phyloP scores from a whole-genome alignment of 2,113 vertebrate genomes.

The Chloropsis hardwickii region DNA sequence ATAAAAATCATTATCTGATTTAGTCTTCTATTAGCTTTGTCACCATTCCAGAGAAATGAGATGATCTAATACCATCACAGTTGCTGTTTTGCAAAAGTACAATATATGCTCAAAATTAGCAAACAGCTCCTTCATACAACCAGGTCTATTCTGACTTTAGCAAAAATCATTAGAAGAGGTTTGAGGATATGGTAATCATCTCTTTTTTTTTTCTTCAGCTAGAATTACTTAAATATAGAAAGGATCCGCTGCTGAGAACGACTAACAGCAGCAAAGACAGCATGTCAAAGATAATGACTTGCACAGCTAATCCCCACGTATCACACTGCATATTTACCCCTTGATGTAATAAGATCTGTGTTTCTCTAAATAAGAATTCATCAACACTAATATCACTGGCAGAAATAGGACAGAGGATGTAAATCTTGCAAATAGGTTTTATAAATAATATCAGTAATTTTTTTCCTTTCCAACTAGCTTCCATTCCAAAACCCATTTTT shows the following conservation, averaged over 20 bases:
- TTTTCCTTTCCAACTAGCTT: neutral
- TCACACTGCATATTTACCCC: conserved; percentile 16
- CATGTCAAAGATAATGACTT: neutral
- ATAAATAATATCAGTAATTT: neutral
- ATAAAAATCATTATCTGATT: conserved; percentile 27
- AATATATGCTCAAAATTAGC: neutral
- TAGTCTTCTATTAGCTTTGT: conserved; percentile 7
- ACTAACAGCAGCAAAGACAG: neutral
- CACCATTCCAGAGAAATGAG: neutral
- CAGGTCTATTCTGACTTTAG: neutral
- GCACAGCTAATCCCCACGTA: neutral
- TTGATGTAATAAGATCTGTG: neutral
- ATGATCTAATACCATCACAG: neutral
- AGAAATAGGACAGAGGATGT: conserved; percentile 21
- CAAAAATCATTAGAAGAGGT: neutral
- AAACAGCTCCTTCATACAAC: neutral
- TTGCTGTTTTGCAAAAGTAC: neutral
- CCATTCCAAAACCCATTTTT: neutral
- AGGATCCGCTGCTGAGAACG: neutral
- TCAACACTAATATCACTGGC: conserved; percentile 4
- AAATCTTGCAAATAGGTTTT: neutral
- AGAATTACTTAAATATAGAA: neutral
- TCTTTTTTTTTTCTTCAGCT: neutral
- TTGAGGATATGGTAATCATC: neutral
- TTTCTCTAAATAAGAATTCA: conserved; percentile 28